Evolutionary conservation across 2,797 vertebrate genomes (phyloP), one percentile per base, ranked within the genome.

Genomic region (Serranus cabrilla): DNA sequence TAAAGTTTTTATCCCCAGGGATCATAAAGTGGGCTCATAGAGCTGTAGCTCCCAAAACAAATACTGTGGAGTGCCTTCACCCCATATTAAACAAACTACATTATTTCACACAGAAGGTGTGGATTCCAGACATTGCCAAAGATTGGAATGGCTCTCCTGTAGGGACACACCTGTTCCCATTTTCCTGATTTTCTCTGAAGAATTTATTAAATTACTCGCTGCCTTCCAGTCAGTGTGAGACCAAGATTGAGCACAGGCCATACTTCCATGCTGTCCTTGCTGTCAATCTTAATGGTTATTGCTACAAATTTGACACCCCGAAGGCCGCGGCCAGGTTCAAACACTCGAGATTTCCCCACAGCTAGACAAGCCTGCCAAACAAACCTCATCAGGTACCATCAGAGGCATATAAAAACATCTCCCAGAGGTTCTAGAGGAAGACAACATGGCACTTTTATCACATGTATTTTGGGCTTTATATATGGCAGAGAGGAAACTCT

Each of bases 241-340:
- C 62, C 7, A 21, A 67, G 58, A 84, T 65, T 20, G 79, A 77
- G 65, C 52, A 70, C 56, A 78, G 52, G 43, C 21, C 71, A 70
- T 59, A 62, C 40, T 42, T 75, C 63, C 54, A 43, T 1, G 31
- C 71, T 71, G 20, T 81, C 65, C 34, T 78, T 47, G 20, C 78
- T 81, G 82, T 78, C 84, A 81, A 55, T 85, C 64, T 51, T 77
- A 84, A 84, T 86, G 68, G 62, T 67, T 82, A 84, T 85, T 84
- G 66, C 72, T 61, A 76, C 78, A 84, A 85, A 89, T 82, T 46
- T 84, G 73, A 88, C 83, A 87, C 66, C 77, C 43, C 1, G 10
- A 52, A 80, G 85, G 80, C 65, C 7, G 7, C 37, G 56, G 59
- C 56, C 62, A 71, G 50, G 23, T 68, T 71, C 52, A 40, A 49